These are phyloP conservation scores for Tenodera sinensis DNA, from an alignment of 2,888 invertebrate genomes.

Conservation along the genomic window DNA sequence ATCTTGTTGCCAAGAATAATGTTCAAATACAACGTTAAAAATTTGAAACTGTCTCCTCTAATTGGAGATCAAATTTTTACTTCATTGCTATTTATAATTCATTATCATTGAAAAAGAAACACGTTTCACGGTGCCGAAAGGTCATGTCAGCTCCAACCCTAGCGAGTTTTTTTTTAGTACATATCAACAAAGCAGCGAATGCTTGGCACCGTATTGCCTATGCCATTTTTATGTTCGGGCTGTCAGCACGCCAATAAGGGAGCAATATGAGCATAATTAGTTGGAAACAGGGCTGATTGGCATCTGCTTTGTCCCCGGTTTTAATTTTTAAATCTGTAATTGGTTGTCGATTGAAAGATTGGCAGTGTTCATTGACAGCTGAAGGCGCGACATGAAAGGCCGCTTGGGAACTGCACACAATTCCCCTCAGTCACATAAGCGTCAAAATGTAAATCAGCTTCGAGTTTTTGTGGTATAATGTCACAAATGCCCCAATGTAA, in stretches of 20 bases:
- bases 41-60: too few relatives aligned
- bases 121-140: neutral
- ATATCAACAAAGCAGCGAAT: neutral
- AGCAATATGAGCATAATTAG: neutral
- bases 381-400: neutral
- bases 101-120: neutral
- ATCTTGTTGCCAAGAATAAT: too few relatives aligned
- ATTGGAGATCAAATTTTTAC: neutral
- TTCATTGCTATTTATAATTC: neutral
- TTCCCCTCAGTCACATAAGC: neutral
- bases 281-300: neutral
- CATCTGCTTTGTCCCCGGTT: neutral
- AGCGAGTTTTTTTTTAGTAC: neutral
- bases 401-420: neutral
- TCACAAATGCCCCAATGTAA: neutral
- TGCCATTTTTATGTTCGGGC: neutral
- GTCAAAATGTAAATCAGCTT: neutral
- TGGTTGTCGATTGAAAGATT: conserved; percentile 13
- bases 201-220: neutral
- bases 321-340: conserved; percentile 16
- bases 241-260: neutral
- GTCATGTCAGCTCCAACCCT: neutral
- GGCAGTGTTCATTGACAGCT: conserved; percentile 3
- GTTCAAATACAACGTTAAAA: too few relatives aligned
- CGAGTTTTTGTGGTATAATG: neutral